Percentiles rank a stretch among this genome's conserved stretches.
Conservation (phyloP, 92 coral and sea anemone species). For the Porites divaricata region DNA sequence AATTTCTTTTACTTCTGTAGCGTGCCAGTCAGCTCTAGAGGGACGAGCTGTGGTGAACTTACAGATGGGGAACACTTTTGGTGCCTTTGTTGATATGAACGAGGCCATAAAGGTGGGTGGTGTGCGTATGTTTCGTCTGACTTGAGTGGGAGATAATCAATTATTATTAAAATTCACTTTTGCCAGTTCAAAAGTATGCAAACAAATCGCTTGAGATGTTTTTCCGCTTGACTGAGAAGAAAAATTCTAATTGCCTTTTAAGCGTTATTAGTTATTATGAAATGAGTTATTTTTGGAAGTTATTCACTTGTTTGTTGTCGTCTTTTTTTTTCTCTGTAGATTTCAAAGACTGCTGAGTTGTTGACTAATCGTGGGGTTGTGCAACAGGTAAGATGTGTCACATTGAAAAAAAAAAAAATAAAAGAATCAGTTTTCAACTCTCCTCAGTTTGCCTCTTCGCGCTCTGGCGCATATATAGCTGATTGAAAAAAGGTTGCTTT, state of each 20-base stretch:
- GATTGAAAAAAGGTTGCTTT: too few relatives aligned
- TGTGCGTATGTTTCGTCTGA: neutral
- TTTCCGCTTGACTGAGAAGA: too few relatives aligned
- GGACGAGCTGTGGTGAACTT: constrained; percentile 96
- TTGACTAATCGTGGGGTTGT: constrained; percentile 97
- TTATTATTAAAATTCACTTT: too few relatives aligned
- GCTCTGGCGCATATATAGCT: too few relatives aligned
- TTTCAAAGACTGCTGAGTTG: constrained; percentile 95
- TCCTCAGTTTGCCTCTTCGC: too few relatives aligned
- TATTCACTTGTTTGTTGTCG: neutral
- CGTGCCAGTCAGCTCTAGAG: constrained; percentile 92
- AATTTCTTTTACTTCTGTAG: constrained; percentile 23
- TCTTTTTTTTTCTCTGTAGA: constrained; percentile 41
- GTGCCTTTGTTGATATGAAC: constrained; percentile 97
- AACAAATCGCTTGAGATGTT: too few relatives aligned
- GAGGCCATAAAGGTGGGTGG: constrained; percentile 85
- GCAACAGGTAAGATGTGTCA: constrained; percentile 72
- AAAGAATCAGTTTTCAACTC: too few relatives aligned
- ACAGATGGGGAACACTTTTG: constrained; percentile 96
- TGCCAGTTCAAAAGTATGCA: too few relatives aligned
- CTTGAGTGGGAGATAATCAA: neutral
- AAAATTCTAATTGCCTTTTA: too few relatives aligned
- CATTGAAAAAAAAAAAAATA: too few relatives aligned
- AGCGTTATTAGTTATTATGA: too few relatives aligned
- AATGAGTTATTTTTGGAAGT: neutral